Conservation (phyloP, 2,888 invertebrate genomes). For the Portevinia maculata region DNA sequence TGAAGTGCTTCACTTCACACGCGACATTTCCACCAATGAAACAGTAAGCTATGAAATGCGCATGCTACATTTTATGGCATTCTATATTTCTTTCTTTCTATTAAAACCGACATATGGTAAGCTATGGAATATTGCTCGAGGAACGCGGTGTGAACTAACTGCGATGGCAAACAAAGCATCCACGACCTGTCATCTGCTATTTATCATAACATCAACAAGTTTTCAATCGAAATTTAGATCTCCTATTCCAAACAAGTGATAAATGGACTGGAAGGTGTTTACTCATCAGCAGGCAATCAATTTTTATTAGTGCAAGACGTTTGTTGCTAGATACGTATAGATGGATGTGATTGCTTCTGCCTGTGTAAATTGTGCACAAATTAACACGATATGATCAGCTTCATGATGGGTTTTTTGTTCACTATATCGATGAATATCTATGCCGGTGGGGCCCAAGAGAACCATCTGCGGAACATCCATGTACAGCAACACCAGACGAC, state of each 20-base stretch:
- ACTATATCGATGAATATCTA: too few relatives aligned
- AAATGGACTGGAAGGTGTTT: not conserved
- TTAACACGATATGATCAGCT: conserved; percentile 32
- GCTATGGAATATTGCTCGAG: too few relatives aligned
- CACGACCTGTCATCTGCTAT: not conserved
- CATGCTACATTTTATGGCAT: too few relatives aligned
- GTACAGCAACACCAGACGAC: not conserved
- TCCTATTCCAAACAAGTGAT: not conserved
- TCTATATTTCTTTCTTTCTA: too few relatives aligned
- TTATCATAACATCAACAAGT: conserved; percentile 1
- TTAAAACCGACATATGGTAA: too few relatives aligned
- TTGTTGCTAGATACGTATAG: not conserved
- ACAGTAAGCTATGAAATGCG: too few relatives aligned
- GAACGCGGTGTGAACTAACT: too few relatives aligned
- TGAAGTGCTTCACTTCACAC: too few relatives aligned
- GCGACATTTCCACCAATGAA: too few relatives aligned
- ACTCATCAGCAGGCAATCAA: conserved; percentile 14
- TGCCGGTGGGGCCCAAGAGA: conserved; percentile 4
- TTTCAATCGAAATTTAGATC: not conserved
- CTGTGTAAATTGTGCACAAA: conserved; percentile 41
- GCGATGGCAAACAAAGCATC: not conserved
- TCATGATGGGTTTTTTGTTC: conserved; percentile 4
- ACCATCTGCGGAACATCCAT: not conserved
- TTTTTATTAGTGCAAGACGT: conserved; percentile 14
- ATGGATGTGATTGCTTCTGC: not conserved